Base-by-base conservation (phyloP, 2,113 vertebrate genomes). In the Urocynchramus pylzowi region DNA sequence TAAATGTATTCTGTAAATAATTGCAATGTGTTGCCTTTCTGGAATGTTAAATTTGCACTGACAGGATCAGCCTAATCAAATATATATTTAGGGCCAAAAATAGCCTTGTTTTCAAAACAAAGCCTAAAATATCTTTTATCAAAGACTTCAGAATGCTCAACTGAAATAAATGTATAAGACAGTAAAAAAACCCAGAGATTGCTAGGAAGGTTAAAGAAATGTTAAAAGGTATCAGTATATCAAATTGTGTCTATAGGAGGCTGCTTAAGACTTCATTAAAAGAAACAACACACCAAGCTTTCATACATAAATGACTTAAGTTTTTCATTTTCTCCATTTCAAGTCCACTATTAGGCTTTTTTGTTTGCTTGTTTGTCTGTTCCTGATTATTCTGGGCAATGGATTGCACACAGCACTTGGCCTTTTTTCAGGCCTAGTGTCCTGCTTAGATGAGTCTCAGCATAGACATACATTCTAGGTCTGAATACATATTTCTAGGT, bases 341-440 rank as follows among this genome's bases (percentile, higher is more conserved):
- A 60, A 42, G 33, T 50, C 11, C 12, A 14, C 11, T 41, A 2
- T 15, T 23, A 8, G 2, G 1, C 0, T 10, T 31, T 9, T 64
- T 81, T 67, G 4, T 52, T 86, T 50, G 4, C 16, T 80, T 52
- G 4, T 37, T 77, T 56, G 56, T 47, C 9, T 78, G 6, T 54
- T 81, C 37, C 41, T 88, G 30, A 31, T 60, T 88, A 44, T 67
- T 49, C 19, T 57, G 18, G n/a, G 3, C 8, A 74, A 49, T 37
- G 15, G 7, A 61, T 45, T 53, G 9, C 70, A 37, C 18, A 22
- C 0, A 0, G 35, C 16, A 47, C 13, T 11, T 23, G 4, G 11
- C 10, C 3, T 39, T 61, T 87, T 65, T 63, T 45, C 37, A 54
- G 5, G 16, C 49, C 33, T 7, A 64, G 14, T 3, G 5, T 60